Evolutionary conservation across 2,113 vertebrate species (phyloP).

Genomic region (Zosterops hypoxanthus): DNA sequence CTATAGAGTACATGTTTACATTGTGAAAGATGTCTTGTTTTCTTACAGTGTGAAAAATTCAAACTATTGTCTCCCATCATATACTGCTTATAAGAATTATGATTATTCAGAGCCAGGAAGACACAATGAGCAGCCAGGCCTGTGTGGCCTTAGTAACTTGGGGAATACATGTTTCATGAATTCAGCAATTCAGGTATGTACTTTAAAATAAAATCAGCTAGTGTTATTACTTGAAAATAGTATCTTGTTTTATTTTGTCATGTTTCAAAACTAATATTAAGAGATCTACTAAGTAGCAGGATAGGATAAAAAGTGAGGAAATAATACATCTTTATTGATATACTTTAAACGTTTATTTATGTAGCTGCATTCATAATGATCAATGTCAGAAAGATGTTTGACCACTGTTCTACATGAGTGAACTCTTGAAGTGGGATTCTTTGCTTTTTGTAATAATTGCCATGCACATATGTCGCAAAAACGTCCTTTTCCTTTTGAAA

Average conservation of each 20-base stretch:
- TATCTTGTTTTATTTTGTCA: background rate
- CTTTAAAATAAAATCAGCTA: conserved; percentile 25
- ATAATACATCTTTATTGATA: background rate
- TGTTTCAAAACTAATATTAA: background rate
- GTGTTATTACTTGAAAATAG: background rate
- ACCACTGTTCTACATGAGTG: background rate
- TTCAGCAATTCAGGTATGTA: conserved; percentile 95
- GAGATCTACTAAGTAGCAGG: background rate
- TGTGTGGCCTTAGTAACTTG: conserved; percentile 97
- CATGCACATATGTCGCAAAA: background rate
- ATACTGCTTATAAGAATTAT: conserved; percentile 92
- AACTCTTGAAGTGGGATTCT: background rate
- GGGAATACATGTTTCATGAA: conserved; percentile 99
- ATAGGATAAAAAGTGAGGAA: background rate
- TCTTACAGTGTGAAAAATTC: conserved; percentile 95
- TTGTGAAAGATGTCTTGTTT: conserved; percentile 65
- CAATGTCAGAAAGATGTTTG: background rate
- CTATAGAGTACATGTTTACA: background rate
- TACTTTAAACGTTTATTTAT: background rate
- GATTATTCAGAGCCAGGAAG: conserved; percentile 94
- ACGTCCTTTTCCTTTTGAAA: background rate
- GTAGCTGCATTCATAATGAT: background rate
- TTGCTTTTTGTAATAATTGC: background rate
- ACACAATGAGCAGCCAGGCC: conserved; percentile 90
- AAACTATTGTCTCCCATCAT: conserved; percentile 93